Conservation (phyloP, 2,888 invertebrate genomes). For the Entomobrya multifasciata region DNA sequence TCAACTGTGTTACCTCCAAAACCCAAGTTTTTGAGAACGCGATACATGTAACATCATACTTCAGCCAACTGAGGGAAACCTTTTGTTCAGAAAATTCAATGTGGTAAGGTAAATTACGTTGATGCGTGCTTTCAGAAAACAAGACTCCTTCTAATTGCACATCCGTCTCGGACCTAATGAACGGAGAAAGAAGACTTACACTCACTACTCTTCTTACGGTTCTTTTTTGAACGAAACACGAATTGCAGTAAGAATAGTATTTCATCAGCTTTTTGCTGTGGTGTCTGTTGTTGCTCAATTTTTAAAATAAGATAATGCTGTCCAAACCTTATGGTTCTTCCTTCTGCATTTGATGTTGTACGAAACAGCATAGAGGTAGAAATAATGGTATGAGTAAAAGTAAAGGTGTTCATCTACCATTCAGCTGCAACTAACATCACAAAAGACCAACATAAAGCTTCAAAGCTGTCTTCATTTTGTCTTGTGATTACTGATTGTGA, state of each 20-base stretch:
- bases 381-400: constrained; percentile 46
- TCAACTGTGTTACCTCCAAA: no score
- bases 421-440: constrained; percentile 28
- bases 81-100: constrained; percentile 61
- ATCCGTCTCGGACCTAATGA: constrained; percentile 67
- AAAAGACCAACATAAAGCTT: constrained; percentile 10
- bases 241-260: constrained; percentile 2
- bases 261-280: not conserved
- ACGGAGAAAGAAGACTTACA: constrained; percentile 45
- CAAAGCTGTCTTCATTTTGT: not conserved
- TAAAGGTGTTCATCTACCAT: constrained; percentile 36
- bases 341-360: not conserved
- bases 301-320: constrained; percentile 2
- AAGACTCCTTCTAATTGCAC: constrained; percentile 67
- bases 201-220: not conserved
- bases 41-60: not conserved
- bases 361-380: not conserved
- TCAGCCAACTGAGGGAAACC: constrained; percentile 23
- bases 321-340: no score
- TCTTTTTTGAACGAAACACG: constrained; percentile 9
- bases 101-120: constrained; percentile 62
- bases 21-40: no score
- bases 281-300: constrained; percentile 11
- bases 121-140: constrained; percentile 62
- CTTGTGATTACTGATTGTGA: not conserved